Percentiles rank a stretch among this genome's conserved stretches.
phyloP scores from a whole-genome alignment of 2,888 invertebrate species.

The Ophonus ardosiacus region DNA sequence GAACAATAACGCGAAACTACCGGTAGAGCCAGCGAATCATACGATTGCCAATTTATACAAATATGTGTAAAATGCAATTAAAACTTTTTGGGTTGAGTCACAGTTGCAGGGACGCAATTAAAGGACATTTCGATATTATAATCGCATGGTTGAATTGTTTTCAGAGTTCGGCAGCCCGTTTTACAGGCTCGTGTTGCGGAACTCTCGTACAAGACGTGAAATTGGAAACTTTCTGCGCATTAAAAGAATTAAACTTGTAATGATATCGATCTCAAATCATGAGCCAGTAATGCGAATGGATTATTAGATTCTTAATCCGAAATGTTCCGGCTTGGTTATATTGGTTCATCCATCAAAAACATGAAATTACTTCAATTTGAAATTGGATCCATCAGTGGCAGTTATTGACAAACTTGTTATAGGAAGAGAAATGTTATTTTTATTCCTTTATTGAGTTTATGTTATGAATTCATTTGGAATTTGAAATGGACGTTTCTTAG shows the following conservation, averaged over 20 bases:
- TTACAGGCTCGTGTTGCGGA: neutral
- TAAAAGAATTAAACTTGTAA: slow-evolving; percentile 42
- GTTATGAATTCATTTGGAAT: neutral
- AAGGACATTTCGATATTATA: slow-evolving; percentile 41
- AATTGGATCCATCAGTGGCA: neutral
- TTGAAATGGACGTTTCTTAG: neutral
- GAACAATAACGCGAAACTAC: neutral
- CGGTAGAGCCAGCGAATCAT: neutral
- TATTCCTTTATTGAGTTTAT: too few species aligned
- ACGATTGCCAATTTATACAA: slow-evolving; percentile 20
- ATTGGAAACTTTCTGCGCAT: slow-evolving; percentile 32
- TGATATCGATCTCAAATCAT: slow-evolving; percentile 30
- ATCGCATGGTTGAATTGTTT: slow-evolving; percentile 37
- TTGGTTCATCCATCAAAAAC: slow-evolving; percentile 41
- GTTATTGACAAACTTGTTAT: slow-evolving; percentile 4
- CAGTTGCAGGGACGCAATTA: slow-evolving; percentile 26
- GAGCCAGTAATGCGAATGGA: slow-evolving; percentile 33
- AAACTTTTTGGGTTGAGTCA: slow-evolving; percentile 23
- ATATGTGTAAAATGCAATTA: slow-evolving; percentile 42
- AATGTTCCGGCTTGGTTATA: neutral
- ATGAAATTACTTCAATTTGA: slow-evolving; percentile 17
- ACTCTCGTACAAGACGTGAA: slow-evolving; percentile 8
- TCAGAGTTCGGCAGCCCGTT: slow-evolving; percentile 20
- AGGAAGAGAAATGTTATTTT: neutral
- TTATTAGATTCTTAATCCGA: slow-evolving; percentile 27